Evolutionary conservation across 2,113 vertebrate genomes (phyloP).

Genomic region (Bombycilla garrulus): DNA sequence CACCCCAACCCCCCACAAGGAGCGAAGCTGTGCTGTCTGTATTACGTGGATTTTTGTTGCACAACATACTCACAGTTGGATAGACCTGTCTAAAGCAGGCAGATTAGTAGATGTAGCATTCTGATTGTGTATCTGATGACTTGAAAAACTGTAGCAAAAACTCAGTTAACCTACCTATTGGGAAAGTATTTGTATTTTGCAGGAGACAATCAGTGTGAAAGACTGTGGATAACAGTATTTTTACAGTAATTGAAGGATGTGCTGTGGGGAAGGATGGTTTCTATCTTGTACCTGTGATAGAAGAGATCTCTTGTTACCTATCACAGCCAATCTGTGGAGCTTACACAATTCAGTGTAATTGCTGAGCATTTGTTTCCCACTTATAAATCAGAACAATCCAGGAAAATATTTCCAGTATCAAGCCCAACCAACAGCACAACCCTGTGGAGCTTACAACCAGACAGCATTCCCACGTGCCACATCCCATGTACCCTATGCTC

Average conservation of each 20-base stretch:
- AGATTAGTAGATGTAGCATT: neutral
- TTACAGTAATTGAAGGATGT: neutral
- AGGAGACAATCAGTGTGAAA: neutral
- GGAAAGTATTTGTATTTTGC: neutral
- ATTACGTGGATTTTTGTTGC: neutral
- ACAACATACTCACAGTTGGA: rapidly evolving
- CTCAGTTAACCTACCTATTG: neutral
- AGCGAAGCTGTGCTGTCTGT: neutral
- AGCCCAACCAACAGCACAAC: no score
- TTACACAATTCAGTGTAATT: neutral
- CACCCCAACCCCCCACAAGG: no score
- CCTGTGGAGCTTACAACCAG: neutral
- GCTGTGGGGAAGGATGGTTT: neutral
- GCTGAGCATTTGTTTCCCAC: neutral
- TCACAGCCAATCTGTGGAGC: neutral
- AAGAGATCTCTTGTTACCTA: neutral
- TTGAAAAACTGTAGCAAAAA: neutral
- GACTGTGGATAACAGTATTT: neutral
- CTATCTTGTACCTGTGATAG: neutral
- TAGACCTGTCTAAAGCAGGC: neutral
- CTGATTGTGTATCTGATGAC: neutral
- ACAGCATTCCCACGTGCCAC: neutral
- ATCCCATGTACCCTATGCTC: no score
- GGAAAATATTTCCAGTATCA: neutral
- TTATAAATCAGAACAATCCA: neutral